Evolutionary conservation across 2,113 vertebrate genomes (phyloP).

Genomic region (Vidua macroura): DNA sequence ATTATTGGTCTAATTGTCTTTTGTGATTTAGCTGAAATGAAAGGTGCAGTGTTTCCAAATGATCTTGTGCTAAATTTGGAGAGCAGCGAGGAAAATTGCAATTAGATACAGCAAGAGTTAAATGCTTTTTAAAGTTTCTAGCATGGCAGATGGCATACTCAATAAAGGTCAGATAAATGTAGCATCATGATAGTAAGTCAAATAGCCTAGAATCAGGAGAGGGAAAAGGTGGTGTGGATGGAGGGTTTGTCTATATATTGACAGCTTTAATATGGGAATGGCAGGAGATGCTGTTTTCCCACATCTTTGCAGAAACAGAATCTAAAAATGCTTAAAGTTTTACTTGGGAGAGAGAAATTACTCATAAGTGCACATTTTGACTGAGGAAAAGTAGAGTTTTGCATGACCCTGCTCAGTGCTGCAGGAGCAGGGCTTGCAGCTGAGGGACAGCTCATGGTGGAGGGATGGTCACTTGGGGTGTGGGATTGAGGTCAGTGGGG

Average conservation of each 20-base stretch:
- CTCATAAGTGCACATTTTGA: neutral
- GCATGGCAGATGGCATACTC: conserved; percentile 6
- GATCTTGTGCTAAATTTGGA: conserved; percentile 11
- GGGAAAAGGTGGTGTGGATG: neutral
- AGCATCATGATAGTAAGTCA: neutral
- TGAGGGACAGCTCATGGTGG: rapidly evolving
- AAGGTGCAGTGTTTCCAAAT: neutral
- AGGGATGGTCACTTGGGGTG: rapidly evolving
- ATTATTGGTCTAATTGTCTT: neutral
- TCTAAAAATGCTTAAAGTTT: neutral
- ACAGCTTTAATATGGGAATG: neutral
- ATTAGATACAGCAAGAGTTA: conserved; percentile 32
- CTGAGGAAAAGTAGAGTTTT: neutral
- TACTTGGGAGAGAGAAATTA: neutral
- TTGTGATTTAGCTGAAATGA: conserved; percentile 17
- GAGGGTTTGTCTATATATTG: neutral
- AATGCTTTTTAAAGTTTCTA: conserved; percentile 27
- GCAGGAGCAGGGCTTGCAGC: neutral
- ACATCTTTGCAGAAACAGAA: neutral
- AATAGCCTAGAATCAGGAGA: neutral
- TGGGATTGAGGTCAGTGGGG: neutral
- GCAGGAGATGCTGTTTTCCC: neutral
- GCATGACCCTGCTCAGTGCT: neutral
- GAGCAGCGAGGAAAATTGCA: conserved; percentile 16
- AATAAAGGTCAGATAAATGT: conserved; percentile 39